These are phyloP conservation scores for Poeciliopsis retropinna DNA, from an alignment of 2,113 vertebrate species.

Conservation along the genomic window DNA sequence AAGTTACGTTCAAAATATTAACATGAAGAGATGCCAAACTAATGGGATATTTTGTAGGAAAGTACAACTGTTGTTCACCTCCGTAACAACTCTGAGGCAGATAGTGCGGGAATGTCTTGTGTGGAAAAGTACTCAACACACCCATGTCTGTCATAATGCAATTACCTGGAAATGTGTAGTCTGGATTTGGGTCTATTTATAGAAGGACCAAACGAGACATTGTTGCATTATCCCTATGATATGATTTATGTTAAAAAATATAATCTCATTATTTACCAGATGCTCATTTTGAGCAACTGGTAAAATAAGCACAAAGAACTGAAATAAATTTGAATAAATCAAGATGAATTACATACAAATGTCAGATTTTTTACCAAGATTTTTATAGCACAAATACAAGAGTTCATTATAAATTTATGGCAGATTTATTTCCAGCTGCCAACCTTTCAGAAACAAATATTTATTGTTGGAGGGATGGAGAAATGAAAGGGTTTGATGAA, in stretches of 20 bases:
- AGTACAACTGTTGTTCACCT: neutral
- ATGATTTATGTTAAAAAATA: neutral
- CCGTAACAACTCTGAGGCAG: neutral
- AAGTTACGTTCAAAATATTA: neutral
- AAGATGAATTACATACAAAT: neutral
- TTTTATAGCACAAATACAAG: neutral
- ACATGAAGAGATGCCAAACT: neutral
- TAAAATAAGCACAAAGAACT: neutral
- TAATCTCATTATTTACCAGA: too few relatives aligned
- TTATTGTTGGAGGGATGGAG: neutral
- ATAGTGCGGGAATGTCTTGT: slow-evolving; percentile 23
- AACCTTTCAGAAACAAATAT: neutral
- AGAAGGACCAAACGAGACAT: neutral
- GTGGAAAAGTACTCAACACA: slow-evolving; percentile 16
- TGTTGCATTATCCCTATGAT: slow-evolving; percentile 3
- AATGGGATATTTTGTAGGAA: neutral
- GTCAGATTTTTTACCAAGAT: neutral
- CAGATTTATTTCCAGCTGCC: neutral
- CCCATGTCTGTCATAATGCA: slow-evolving; percentile 14
- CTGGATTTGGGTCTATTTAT: slow-evolving; percentile 7
- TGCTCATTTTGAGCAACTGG: neutral
- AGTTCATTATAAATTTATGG: neutral
- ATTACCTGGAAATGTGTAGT: neutral
- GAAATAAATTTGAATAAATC: neutral
- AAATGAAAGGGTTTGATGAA: too few relatives aligned